Conservation (phyloP, 2,888 invertebrate species). For the Hymenopus coronatus region DNA sequence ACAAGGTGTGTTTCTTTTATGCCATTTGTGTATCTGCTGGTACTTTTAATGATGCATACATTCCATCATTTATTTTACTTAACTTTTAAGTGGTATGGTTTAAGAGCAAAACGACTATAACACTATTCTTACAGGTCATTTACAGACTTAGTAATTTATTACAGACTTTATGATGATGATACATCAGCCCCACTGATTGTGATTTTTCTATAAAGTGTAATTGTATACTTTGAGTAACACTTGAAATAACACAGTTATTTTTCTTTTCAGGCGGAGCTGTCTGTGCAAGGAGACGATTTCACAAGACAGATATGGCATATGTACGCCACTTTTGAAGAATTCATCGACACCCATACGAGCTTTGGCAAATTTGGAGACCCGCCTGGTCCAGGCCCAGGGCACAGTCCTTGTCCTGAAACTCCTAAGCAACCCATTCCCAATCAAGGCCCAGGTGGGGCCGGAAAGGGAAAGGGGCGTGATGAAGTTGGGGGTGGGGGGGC, state of each 20-base stretch:
- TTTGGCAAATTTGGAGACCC: conserved; percentile 17
- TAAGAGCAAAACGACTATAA: too few species aligned
- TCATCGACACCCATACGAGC: conserved; percentile 39
- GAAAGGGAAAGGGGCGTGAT: conserved; percentile 11
- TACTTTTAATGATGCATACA: too few species aligned
- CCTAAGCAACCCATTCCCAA: not conserved
- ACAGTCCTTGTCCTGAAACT: not conserved
- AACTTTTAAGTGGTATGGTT: too few species aligned
- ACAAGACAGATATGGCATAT: conserved; percentile 44
- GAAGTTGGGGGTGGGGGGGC: not conserved
- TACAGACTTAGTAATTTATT: too few species aligned
- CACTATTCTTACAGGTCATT: too few species aligned
- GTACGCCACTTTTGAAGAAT: conserved; percentile 44
- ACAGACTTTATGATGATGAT: too few species aligned
- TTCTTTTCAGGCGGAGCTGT: conserved; percentile 41
- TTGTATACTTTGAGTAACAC: not conserved
- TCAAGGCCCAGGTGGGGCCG: not conserved
- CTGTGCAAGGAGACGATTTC: conserved; percentile 44
- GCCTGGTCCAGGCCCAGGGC: not conserved
- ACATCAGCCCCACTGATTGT: too few species aligned
- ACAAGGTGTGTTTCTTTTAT: too few species aligned
- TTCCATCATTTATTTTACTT: too few species aligned
- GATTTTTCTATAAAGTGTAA: too few species aligned
- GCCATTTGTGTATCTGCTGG: too few species aligned
- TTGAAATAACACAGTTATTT: not conserved